phyloP scores from a whole-genome alignment of 1,140 invertebrate genomes.

The Drosophila auraria region DNA sequence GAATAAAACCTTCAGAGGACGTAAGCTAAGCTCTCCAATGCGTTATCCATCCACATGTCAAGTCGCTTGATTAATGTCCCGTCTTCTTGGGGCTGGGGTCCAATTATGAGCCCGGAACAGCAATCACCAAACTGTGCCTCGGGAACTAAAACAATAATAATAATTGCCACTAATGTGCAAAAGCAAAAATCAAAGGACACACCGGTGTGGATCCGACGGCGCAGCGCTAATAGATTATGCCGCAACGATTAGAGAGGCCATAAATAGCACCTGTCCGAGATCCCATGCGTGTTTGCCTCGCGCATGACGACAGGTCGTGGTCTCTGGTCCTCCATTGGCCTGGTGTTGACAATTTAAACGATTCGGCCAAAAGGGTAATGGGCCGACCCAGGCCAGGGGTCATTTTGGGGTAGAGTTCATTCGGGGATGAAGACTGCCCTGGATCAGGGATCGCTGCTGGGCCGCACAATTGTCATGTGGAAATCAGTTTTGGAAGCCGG shows the following conservation, averaged over 20 bases:
- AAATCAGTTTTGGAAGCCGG: slow-evolving; percentile 22
- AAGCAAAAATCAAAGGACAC: slow-evolving; percentile 48
- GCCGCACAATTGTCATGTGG: slow-evolving; percentile 6
- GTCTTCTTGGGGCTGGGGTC: slow-evolving; percentile 22
- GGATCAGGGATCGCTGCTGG: slow-evolving; percentile 12
- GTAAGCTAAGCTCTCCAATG: neutral
- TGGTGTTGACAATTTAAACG: slow-evolving; percentile 80
- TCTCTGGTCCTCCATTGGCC: slow-evolving; percentile 31
- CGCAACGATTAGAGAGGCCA: slow-evolving; percentile 83
- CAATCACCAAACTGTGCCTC: slow-evolving; percentile 51
- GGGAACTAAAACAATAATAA: slow-evolving; percentile 78
- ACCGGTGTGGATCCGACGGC: slow-evolving; percentile 35
- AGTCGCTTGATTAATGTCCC: slow-evolving; percentile 56
- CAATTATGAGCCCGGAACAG: slow-evolving; percentile 45
- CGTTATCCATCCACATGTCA: slow-evolving; percentile 38
- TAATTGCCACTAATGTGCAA: slow-evolving; percentile 79
- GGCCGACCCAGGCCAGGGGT: slow-evolving; percentile 27
- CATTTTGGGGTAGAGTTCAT: slow-evolving; percentile 24
- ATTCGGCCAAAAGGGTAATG: slow-evolving; percentile 65
- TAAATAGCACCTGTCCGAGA: slow-evolving; percentile 77
- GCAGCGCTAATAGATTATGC: slow-evolving; percentile 82
- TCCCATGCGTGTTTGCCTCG: slow-evolving; percentile 68
- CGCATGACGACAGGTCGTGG: slow-evolving; percentile 45
- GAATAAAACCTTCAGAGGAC: neutral
- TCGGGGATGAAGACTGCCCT: slow-evolving; percentile 27